A percentile compares a stretch with the other conserved stretches of the same genome.
phyloP scores from a whole-genome alignment of 1,140 invertebrate species.

The Ladona fulva region DNA sequence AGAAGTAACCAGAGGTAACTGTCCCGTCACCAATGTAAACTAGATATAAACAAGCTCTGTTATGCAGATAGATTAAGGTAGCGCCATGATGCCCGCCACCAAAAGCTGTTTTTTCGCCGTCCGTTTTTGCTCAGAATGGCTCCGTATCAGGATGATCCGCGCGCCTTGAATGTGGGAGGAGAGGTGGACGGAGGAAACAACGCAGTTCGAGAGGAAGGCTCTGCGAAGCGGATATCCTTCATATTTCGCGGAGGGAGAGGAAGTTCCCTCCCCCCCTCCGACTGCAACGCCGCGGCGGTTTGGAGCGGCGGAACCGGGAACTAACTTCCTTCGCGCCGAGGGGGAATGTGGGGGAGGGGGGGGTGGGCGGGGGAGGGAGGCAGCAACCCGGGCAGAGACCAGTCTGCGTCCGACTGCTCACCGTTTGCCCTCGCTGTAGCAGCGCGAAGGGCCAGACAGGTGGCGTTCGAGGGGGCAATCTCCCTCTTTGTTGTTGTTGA shows the following conservation, averaged over 20 bases:
- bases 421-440: neutral
- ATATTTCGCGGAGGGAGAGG: neutral
- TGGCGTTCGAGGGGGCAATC: neutral
- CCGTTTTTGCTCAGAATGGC: too few relatives aligned
- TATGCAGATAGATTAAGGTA: too few relatives aligned
- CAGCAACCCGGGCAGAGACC: neutral
- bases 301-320: neutral
- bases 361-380: neutral
- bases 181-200: too few relatives aligned
- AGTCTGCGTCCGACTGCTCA: slow-evolving; percentile 1
- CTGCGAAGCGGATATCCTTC: slow-evolving; percentile 7
- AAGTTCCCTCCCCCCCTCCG: neutral
- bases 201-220: too few relatives aligned
- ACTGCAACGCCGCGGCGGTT: neutral
- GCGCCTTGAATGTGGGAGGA: too few relatives aligned
- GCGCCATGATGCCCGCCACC: too few relatives aligned
- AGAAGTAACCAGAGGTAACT: too few relatives aligned
- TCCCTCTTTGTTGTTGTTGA: neutral
- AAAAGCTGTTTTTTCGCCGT: too few relatives aligned
- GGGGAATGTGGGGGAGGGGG: neutral
- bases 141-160: too few relatives aligned
- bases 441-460: neutral
- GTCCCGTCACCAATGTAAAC: too few relatives aligned
- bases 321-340: neutral
- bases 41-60: too few relatives aligned